Evolutionary conservation across 2,888 invertebrate genomes (phyloP).

Genomic region (Drosophila suboccidentalis): DNA sequence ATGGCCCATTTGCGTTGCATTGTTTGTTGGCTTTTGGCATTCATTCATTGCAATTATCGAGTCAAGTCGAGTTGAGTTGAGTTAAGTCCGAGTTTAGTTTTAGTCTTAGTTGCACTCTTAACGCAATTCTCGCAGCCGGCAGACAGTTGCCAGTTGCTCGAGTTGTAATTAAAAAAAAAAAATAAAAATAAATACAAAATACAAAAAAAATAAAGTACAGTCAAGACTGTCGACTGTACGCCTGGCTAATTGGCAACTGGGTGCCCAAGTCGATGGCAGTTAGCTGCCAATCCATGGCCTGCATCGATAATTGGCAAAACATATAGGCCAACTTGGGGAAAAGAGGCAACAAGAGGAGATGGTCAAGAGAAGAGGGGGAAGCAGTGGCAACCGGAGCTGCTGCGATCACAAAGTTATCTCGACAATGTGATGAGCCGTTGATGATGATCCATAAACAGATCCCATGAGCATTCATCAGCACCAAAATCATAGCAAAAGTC

Average conservation of each 20-base stretch:
- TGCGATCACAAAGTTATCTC: neutral
- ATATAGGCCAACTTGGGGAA: conserved; percentile 3
- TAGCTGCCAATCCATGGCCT: conserved; percentile 50
- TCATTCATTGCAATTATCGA: conserved; percentile 72
- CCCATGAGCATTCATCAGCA: conserved; percentile 6
- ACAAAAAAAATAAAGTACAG: conserved; percentile 1
- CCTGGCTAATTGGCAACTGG: conserved; percentile 74
- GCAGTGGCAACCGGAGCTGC: neutral
- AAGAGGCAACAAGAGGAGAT: neutral
- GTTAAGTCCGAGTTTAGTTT: conserved; percentile 6
- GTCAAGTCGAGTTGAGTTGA: conserved; percentile 26
- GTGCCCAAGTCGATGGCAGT: conserved; percentile 44
- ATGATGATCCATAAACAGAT: conserved; percentile 26
- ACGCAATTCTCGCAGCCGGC: conserved; percentile 38
- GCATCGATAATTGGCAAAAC: conserved; percentile 61
- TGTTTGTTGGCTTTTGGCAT: conserved; percentile 68
- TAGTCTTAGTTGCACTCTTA: conserved; percentile 23
- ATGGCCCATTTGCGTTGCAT: conserved; percentile 68
- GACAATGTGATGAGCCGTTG: conserved; percentile 18
- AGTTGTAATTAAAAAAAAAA: conserved; percentile 68
- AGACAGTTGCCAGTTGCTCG: conserved; percentile 22
- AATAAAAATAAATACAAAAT: conserved; percentile 7
- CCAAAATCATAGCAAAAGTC: conserved; percentile 13
- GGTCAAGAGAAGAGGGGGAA: neutral
- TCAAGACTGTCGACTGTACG: conserved; percentile 25